A percentile compares a stretch with the other conserved stretches of the same genome.
phyloP scores from a whole-genome alignment of 2,113 vertebrate genomes.

The Ailurus styani region DNA sequence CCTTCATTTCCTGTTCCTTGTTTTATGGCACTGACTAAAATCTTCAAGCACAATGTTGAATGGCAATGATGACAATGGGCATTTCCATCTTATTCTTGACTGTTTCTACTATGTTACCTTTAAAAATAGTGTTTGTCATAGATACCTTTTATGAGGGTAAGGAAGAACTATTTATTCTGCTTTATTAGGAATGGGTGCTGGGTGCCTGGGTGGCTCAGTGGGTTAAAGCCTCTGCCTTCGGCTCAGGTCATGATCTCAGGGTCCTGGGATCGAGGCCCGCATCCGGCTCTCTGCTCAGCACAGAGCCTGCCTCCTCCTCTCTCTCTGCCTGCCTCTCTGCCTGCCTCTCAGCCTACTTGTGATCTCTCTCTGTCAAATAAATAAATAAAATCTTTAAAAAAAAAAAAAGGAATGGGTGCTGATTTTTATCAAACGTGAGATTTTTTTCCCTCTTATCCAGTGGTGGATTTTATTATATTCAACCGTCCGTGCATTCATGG shows the following conservation, averaged over 20 bases:
- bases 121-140: neutral
- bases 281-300: too few species aligned
- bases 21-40: neutral
- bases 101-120: neutral
- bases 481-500: neutral
- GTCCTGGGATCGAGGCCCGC: too few species aligned
- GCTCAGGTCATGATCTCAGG: too few species aligned
- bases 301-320: too few species aligned
- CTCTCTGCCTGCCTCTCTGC: too few species aligned
- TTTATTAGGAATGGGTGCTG: neutral
- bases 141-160: neutral
- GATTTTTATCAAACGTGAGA: neutral
- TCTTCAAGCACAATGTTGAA: neutral
- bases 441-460: neutral
- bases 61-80: neutral
- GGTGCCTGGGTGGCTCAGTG: too few species aligned
- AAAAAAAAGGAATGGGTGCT: neutral
- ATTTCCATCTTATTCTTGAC: neutral
- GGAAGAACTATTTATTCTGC: neutral
- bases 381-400: too few species aligned
- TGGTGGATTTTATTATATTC: neutral
- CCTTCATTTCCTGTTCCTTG: constrained; percentile 3
- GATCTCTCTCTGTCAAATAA: too few species aligned
- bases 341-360: too few species aligned
- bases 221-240: too few species aligned